phyloP scores from a whole-genome alignment of 1,140 invertebrate genomes.

The Xylocopa sonorina region DNA sequence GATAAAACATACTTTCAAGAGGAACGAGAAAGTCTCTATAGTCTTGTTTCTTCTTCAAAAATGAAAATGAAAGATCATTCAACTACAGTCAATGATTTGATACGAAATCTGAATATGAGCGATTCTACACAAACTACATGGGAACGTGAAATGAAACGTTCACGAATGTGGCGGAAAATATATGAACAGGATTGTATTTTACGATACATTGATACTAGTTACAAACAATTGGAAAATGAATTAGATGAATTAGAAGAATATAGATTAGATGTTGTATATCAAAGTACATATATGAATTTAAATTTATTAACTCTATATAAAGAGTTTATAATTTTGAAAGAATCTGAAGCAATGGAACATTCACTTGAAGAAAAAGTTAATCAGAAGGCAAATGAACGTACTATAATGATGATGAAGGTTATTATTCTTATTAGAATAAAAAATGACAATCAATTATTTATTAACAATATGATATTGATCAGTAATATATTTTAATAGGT shows the following conservation, averaged over 20 bases:
- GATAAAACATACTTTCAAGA: slow-evolving; percentile 25
- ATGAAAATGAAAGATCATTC: slow-evolving; percentile 25
- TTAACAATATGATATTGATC: neutral
- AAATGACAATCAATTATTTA: neutral
- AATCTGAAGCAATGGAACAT: slow-evolving; percentile 89
- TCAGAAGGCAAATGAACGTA: slow-evolving; percentile 53
- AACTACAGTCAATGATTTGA: slow-evolving; percentile 6
- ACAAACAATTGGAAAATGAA: slow-evolving; percentile 86
- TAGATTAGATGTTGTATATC: slow-evolving; percentile 85
- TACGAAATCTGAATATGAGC: slow-evolving; percentile 26
- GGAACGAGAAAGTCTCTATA: slow-evolving; percentile 9
- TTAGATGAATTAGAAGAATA: slow-evolving; percentile 84
- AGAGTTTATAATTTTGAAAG: slow-evolving; percentile 89
- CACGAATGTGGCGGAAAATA: slow-evolving; percentile 75
- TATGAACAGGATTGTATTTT: slow-evolving; percentile 86
- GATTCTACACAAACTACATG: slow-evolving; percentile 66
- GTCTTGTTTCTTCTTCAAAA: slow-evolving; percentile 7
- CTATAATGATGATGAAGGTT: slow-evolving; percentile 27
- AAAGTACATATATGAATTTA: slow-evolving; percentile 85
- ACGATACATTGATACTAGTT: slow-evolving; percentile 82
- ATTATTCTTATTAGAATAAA: slow-evolving; percentile 10
- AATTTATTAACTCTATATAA: slow-evolving; percentile 89
- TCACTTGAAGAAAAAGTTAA: slow-evolving; percentile 82
- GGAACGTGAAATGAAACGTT: slow-evolving; percentile 76
- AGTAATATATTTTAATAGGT: slow-evolving; percentile 58